Evolutionary conservation across 2,888 invertebrate species (phyloP), one percentile per base, ranked within the genome.

Genomic region (Clepsis dumicolana): DNA sequence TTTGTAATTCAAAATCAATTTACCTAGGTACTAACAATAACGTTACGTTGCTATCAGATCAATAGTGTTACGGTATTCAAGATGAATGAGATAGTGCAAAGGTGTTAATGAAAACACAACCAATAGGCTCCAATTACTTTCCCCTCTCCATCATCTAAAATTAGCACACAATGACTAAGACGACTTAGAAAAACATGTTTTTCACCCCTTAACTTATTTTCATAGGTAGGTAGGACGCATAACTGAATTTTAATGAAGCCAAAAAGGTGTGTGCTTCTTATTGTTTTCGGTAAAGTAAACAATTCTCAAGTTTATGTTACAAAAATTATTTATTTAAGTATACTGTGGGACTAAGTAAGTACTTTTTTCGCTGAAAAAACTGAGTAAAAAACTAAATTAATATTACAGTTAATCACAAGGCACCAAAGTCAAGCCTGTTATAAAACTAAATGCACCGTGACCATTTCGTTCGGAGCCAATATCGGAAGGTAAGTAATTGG

Each of bases 401-500:
- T 59, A 59, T 63, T 29, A 50, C 48, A 56, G 56, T 50, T 67
- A 50, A 61, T 56, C 27, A 56, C 25, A 67, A 65, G 38, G 21
- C 56, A 62, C 67, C 56, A 62, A 62, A 67, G 29, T 56, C 35
- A 62, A 62, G 27, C 56, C 35, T 54, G 53, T 62, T 50, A n/a
- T 38, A 62, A 56, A 50, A 57, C 18, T 50, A 62, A 56, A 62
- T 57, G 67, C 50, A 38, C 54, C 56, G 50, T 50, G 27, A 48
- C 56, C 67, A 38, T 57, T 67, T 67, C 62, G 67, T 38, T 27
- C 56, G 50, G 29, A 35, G 8, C 67, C 67, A 67, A 67, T 67
- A 67, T 67, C 29, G 62, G n/a, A n/a, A n/a, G n/a, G 66, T 67
- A 62, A 67, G 62, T 64, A 68, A 81, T 80, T 78, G 78, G 64